Base-by-base conservation (phyloP, 2,888 invertebrate species). In the Drosophila antonietae region DNA sequence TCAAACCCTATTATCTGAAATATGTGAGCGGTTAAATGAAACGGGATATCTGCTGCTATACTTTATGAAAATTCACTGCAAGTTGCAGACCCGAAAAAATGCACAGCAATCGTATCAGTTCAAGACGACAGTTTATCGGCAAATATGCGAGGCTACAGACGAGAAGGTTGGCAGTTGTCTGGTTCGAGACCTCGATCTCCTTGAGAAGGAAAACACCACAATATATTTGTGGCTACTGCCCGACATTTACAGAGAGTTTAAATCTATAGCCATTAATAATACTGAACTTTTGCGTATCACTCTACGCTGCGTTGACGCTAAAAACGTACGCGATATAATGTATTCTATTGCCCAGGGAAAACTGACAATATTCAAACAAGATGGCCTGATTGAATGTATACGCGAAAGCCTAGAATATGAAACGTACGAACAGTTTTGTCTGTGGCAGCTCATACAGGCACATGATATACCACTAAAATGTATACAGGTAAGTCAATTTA, bases 381-480 rank as follows among this genome's bases (percentile, higher is more conserved):
- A 97, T 82, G 96, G 96, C 65, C 94, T 97, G 51, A 95, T 95
- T 67, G 94, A 95, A 47, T 94, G 97, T 92, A 93, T 97, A 82
- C 96, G 96, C 71, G 96, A 96, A 49, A 98, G 98, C 89, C 94
- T 99, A 64, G 95, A 95, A 66, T 99, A 99, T 98, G 99, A 99
- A 93, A 98, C 98, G 3, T 97, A 98, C 86, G 99, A 99, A 93
- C 99, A 99, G 93, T 96, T 97, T 92, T 98, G 98, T 92, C 95
- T 99, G 52, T 99, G 99, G 99, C 98, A 99, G 93, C 94, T 99
- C 67, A 95, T 99, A 56, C 96, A 96, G 79, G 98, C 98, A 47
- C 99, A 99, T 92, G 97, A 98, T 92, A 96, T 98, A 91, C 96
- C 97, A 61, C 95, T 98, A n/a, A 98, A 98, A 90, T 96, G 96